These are phyloP conservation scores for Drosophila sp. DNA, from an alignment of 1,140 invertebrate genomes.

Conservation along the genomic window DNA sequence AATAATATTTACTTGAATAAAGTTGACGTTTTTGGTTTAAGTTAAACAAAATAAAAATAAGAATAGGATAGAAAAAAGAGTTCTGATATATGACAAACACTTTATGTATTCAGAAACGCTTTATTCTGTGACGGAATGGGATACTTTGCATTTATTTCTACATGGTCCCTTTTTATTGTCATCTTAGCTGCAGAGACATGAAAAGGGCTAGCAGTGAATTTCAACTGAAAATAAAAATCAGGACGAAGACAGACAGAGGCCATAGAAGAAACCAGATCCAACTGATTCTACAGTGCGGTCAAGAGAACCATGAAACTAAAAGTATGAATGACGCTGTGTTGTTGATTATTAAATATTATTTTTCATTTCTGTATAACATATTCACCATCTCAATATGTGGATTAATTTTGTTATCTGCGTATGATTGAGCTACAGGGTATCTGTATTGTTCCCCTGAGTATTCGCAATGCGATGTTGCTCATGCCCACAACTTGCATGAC, in stretches of 20 bases:
- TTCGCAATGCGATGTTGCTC: background rate
- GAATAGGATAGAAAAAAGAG: too few species aligned
- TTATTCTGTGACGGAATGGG: too few species aligned
- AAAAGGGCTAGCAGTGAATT: slow-evolving; percentile 9
- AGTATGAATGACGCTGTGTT: slow-evolving; percentile 12
- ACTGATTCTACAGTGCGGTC: background rate
- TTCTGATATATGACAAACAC: too few species aligned
- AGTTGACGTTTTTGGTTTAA: too few species aligned
- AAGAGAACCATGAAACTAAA: background rate
- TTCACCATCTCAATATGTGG: slow-evolving; percentile 4
- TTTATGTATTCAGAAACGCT: too few species aligned
- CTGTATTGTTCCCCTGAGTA: background rate
- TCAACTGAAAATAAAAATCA: background rate
- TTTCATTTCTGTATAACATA: slow-evolving; percentile 3
- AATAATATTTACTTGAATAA: too few species aligned
- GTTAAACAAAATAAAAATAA: too few species aligned
- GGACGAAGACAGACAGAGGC: background rate
- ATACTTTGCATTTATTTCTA: too few species aligned
- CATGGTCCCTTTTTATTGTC: background rate
- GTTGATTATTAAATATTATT: slow-evolving; percentile 13
- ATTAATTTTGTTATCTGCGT: too few species aligned
- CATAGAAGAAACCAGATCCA: slow-evolving; percentile 24
- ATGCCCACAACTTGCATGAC: background rate
- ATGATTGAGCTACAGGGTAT: background rate
- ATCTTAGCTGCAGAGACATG: background rate